Evolutionary conservation across 1,140 invertebrate species (phyloP), one percentile per base, ranked within the genome.

Genomic region (Drosophila ficusphila): DNA sequence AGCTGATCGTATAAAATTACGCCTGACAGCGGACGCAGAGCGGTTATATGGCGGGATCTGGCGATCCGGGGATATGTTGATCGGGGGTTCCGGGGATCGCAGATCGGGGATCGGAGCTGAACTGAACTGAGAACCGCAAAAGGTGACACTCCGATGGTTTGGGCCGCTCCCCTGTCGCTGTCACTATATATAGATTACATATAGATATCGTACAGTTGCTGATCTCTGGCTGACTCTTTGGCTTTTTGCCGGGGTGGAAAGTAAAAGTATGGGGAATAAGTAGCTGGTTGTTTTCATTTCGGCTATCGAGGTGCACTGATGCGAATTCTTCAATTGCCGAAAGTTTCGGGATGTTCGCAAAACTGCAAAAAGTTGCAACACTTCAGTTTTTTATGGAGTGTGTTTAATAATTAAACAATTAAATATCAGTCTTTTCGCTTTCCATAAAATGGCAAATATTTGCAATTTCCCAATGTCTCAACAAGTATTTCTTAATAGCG

Each of bases 1-100:
- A 85, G 81, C 81, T 85, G 81, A 85, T 85, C 81, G 81, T 85
- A 85, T 85, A 85, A 85, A 86, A 85, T 85, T 85, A 85, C 81
- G 82, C 77, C 54, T 81, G 81, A 86, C 79, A 85, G 81, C 76
- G 76, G 56, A 85, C 76, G 79, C 74, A 58, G 72, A 64, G 42
- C 34, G 56, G 16, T 21, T 41, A 41, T 41, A 19, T 21, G 39
- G 39, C 39, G 18, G 33, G 53, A 38, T 58, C 34, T 21, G 48
- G 47, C 21, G 23, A 57, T 29, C 14, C 33, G 31, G 33, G 53
- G 57, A 51, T 29, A n/a, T 27, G 56, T 23, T 19, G 54, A 62
- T 48, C 21, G 21, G 14, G 6, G 56, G 27, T 29, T 49, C 23
- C 23, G 46, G 39, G n/a, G 31, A 27, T 34, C 27, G 61, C 23